A percentile compares a stretch with the other conserved stretches of the same genome.
These are phyloP conservation scores for Ptychoptera contaminata DNA, from an alignment of 2,888 invertebrate genomes.

Conservation along the genomic window DNA sequence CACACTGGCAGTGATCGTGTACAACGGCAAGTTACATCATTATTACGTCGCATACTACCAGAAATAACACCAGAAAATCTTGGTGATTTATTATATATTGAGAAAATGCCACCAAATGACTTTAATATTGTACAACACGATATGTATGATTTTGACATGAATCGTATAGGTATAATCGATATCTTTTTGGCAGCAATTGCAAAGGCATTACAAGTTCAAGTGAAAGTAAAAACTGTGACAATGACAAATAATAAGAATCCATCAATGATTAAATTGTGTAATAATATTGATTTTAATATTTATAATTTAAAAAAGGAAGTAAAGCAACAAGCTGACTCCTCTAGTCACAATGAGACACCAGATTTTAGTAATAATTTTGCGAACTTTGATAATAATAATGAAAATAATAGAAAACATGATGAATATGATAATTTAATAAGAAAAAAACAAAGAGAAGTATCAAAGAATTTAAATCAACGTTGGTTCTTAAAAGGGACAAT, in stretches of 20 bases:
- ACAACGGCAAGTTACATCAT: slow-evolving; percentile 79
- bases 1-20: slow-evolving; percentile 92
- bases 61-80: slow-evolving; percentile 78
- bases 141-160: slow-evolving; percentile 25
- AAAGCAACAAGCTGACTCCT: background rate
- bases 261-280: slow-evolving; percentile 24
- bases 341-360: background rate
- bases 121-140: slow-evolving; percentile 52
- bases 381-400: background rate
- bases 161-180: slow-evolving; percentile 65
- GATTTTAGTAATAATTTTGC: background rate
- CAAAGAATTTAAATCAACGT: slow-evolving; percentile 29
- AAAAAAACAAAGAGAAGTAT: slow-evolving; percentile 14
- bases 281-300: slow-evolving; percentile 27
- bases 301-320: slow-evolving; percentile 18
- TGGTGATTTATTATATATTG: slow-evolving; percentile 58
- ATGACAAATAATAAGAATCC: slow-evolving; percentile 41
- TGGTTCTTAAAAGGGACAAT: slow-evolving; percentile 86
- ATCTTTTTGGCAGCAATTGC: slow-evolving; percentile 82
- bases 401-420: background rate
- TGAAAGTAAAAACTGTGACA: slow-evolving; percentile 2
- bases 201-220: slow-evolving; percentile 69
- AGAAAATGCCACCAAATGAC: slow-evolving; percentile 53
- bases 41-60: slow-evolving; percentile 72
- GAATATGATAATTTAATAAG: slow-evolving; percentile 4